Percentiles rank a stretch among this genome's conserved stretches.
Conservation (phyloP, 2,888 invertebrate species). For the Tenthredo mesomela region DNA sequence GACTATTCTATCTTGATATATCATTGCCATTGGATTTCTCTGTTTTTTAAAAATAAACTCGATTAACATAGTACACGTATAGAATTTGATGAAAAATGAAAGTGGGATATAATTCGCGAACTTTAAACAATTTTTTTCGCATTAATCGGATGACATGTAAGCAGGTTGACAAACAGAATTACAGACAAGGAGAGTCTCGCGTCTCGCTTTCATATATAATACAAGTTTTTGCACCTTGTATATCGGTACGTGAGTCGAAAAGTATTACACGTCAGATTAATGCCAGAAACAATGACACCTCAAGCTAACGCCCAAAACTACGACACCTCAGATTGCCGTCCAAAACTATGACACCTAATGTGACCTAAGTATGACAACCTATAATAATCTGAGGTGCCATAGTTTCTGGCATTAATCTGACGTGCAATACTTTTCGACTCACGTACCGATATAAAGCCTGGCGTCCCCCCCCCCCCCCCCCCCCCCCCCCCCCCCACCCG, state of each 20-base stretch:
- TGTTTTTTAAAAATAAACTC: background rate
- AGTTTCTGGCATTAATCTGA: too few relatives aligned
- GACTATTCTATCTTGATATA: background rate
- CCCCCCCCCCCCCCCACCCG: slow-evolving; percentile 14
- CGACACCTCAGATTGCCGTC: too few relatives aligned
- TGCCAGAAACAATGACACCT: too few relatives aligned
- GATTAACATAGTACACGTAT: background rate
- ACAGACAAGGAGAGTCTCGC: background rate
- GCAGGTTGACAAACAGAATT: background rate
- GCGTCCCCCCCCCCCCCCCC: slow-evolving; percentile 15
- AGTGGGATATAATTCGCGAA: background rate
- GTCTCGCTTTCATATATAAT: background rate
- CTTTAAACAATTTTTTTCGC: background rate
- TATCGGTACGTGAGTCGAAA: too few relatives aligned
- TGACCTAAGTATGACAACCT: too few relatives aligned
- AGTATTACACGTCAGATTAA: too few relatives aligned
- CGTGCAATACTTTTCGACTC: too few relatives aligned
- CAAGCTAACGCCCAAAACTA: too few relatives aligned
- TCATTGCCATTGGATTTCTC: background rate
- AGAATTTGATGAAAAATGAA: background rate
- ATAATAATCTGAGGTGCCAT: too few relatives aligned
- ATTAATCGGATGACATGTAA: background rate
- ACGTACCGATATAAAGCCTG: slow-evolving; percentile 6
- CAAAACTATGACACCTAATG: too few relatives aligned
- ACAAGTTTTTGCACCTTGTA: slow-evolving; percentile 27